A percentile compares a stretch with the other conserved stretches of the same genome.
phyloP scores from a whole-genome alignment of 2,797 vertebrate species.

The Ceryle rudis region DNA sequence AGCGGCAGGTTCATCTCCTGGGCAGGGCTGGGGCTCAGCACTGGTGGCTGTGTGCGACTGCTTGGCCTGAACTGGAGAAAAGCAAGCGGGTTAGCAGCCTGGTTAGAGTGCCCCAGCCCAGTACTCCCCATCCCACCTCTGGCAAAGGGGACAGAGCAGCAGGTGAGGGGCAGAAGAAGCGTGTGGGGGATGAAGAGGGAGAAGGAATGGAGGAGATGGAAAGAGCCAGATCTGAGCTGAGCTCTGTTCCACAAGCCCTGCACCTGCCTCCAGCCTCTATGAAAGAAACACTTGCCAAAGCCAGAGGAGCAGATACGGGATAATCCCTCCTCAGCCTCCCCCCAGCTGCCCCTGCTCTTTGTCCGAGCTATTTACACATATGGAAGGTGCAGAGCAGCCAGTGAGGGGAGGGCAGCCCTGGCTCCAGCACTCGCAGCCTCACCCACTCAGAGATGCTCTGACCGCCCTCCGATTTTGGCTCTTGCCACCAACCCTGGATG shows the following conservation, averaged over 20 bases:
- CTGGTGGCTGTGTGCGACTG: fast-evolving
- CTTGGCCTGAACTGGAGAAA: neutral
- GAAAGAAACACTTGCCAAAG: neutral
- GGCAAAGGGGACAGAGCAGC: neutral
- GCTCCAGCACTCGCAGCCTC: fast-evolving
- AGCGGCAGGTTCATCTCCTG: neutral
- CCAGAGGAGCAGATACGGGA: neutral
- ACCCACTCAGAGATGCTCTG: neutral
- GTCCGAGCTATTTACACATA: neutral
- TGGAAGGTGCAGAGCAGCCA: neutral
- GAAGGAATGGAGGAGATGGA: neutral
- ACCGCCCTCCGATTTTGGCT: fast-evolving
- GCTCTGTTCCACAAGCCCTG: neutral
- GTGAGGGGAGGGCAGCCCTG: neutral
- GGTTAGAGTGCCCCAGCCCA: neutral
- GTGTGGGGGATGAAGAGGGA: neutral
- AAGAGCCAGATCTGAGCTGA: neutral
- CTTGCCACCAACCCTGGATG: neutral
- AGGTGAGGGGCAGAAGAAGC: neutral
- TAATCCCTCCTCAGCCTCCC: neutral
- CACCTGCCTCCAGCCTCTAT: neutral
- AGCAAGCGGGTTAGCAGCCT: neutral
- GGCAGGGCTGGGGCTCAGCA: neutral
- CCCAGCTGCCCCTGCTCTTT: neutral
- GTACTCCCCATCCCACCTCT: fast-evolving